phyloP scores from a whole-genome alignment of 64 coral and sea anemone species.

The Orbicella faveolata region DNA sequence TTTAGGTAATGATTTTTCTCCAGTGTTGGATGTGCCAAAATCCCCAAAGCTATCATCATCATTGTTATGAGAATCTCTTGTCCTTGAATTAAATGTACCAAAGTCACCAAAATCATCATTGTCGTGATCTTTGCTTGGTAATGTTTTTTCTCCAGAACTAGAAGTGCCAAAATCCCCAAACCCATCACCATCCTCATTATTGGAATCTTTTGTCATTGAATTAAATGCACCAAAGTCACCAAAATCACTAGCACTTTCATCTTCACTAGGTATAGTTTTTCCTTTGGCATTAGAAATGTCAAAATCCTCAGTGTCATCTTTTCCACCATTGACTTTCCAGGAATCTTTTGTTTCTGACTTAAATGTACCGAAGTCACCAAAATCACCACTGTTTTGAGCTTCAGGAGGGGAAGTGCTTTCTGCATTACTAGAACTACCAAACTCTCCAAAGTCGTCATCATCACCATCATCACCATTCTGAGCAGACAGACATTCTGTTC shows the following conservation, averaged over 20 bases:
- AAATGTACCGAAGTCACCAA: background rate
- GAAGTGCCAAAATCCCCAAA: conserved; percentile 24
- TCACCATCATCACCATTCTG: background rate
- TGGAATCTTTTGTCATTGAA: background rate
- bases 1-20: background rate
- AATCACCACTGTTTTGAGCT: conserved; percentile 3
- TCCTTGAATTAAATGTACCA: background rate
- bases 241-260: background rate
- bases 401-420: background rate
- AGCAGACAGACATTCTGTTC: background rate
- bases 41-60: background rate
- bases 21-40: background rate
- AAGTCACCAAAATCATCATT: background rate
- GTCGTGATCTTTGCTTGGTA: background rate
- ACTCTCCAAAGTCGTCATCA: conserved; percentile 32
- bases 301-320: conserved; percentile 31
- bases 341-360: background rate
- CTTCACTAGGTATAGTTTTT: background rate
- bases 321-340: background rate
- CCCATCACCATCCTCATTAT: background rate
- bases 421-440: background rate
- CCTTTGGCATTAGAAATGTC: background rate
- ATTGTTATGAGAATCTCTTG: background rate
- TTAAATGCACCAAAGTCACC: background rate
- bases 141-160: background rate